Evolutionary conservation across 2,113 vertebrate genomes (phyloP).

Genomic region (Myotis davidii): DNA sequence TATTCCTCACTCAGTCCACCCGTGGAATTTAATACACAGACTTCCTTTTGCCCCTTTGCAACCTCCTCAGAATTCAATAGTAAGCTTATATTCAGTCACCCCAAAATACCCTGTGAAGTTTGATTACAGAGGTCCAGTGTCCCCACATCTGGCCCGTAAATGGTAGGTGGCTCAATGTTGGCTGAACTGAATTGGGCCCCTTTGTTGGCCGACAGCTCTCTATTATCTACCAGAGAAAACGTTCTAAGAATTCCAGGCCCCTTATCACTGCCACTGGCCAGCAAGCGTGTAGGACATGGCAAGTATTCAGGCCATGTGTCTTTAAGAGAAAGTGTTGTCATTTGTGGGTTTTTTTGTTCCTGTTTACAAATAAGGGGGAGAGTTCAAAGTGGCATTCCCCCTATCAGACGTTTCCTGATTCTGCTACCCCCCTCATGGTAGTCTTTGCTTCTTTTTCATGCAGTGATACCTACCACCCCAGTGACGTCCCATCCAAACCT

Average conservation of each 20-base stretch:
- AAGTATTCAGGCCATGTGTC: not conserved
- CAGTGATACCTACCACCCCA: fast-evolving
- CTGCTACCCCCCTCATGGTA: not conserved
- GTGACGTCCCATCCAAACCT: not conserved
- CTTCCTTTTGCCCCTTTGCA: not conserved
- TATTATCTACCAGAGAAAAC: not conserved
- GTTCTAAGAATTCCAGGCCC: not conserved
- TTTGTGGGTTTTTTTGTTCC: not conserved
- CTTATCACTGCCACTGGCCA: not conserved
- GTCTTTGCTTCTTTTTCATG: not conserved
- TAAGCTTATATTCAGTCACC: not conserved
- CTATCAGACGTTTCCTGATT: not conserved
- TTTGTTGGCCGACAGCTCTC: not conserved
- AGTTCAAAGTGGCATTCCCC: not conserved
- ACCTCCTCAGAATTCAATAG: not conserved
- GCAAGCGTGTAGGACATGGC: not conserved
- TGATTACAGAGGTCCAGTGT: not conserved
- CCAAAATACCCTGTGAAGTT: not conserved
- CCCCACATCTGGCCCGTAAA: not conserved
- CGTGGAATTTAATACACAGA: not conserved
- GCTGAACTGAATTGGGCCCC: not conserved
- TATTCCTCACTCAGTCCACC: not conserved
- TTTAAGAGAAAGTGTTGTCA: not conserved
- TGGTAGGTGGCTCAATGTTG: not conserved
- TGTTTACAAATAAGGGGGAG: not conserved